Percentiles rank a stretch among this genome's conserved stretches.
Evolutionary conservation across 2,888 invertebrate genomes (phyloP).

Genomic region (Taphrorychus bicolor): DNA sequence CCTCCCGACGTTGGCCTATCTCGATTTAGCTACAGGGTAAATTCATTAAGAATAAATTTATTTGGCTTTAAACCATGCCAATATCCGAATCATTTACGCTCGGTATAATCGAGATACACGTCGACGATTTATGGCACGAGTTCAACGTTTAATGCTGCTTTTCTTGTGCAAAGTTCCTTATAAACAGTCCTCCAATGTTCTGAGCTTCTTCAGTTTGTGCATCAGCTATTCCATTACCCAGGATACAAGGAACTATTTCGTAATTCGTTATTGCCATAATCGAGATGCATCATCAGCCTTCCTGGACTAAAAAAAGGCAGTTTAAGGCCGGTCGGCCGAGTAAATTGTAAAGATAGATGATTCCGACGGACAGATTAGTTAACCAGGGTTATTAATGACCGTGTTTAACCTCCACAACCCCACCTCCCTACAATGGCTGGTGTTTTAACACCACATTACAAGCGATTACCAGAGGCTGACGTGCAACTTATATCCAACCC

Average conservation of each 20-base stretch:
- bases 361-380: constrained; percentile 69
- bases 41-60: constrained; percentile 41
- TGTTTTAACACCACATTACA: constrained; percentile 62
- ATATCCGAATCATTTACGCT: constrained; percentile 26
- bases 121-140: constrained; percentile 16
- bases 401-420: constrained; percentile 67
- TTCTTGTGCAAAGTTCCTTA: background rate
- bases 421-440: constrained; percentile 60
- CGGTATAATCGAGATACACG: constrained; percentile 19
- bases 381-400: constrained; percentile 70
- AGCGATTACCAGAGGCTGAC: constrained; percentile 54
- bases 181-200: background rate
- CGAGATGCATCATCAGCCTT: constrained; percentile 47
- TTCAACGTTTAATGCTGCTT: background rate
- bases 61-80: constrained; percentile 38
- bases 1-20: constrained; percentile 37
- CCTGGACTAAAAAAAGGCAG: constrained; percentile 42
- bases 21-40: constrained; percentile 38
- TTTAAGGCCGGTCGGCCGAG: constrained; percentile 53
- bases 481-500: constrained; percentile 22
- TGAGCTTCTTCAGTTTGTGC: background rate
- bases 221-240: background rate
- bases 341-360: constrained; percentile 63
- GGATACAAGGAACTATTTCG: background rate
- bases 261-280: constrained; percentile 37